Evolutionary conservation across 2,113 vertebrate genomes (phyloP), one percentile per base, ranked within the genome.

Genomic region (Aptenodytes patagonicus): DNA sequence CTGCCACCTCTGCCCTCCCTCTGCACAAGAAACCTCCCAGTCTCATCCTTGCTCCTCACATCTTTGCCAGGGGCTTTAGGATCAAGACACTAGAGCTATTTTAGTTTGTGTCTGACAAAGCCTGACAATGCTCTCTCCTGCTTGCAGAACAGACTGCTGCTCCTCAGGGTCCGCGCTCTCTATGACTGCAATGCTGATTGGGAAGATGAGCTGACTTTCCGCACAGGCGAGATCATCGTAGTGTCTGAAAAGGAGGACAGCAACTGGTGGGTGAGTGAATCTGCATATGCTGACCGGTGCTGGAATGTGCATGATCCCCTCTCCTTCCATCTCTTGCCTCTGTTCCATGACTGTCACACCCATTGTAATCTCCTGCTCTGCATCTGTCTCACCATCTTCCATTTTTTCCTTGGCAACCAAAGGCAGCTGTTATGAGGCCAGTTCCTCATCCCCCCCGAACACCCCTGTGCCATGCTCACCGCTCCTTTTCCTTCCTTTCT

Each of bases 261-360:
- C 58, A 97, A 97, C 73, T 98, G 98, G 98, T 98, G 98, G 98
- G 98, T 98, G 93, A 93, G 98, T 98, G 70, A 71, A 81, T 21
- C 34, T 20, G 28, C 1, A 1, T 13, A 8, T 38, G 31, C 60
- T 29, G 62, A 22, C 21, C 0, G 0, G 44, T 2, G 2, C 26
- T 34, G 25, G 31, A 32, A 31, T 44, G 34, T 2, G 0, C 18
- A 2, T 15, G 24, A 26, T 76, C 14, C 10, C 21, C 51, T 54
- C 31, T 77, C 40, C 40, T 14, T 28, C 24, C 12, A 3, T 11
- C 46, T 49, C 57, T 22, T 38, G 15, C 29, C 69, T 40, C 52
- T 78, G 21, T 51, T 31, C 28, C 34, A 14, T 20, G 24, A 29
- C 11, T 46, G 47, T 36, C 2, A 1, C n/a, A 69, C 36, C 14